Evolutionary conservation across 2,888 invertebrate species (phyloP), one percentile per base, ranked within the genome.

Genomic region (Cynaeus angustus): DNA sequence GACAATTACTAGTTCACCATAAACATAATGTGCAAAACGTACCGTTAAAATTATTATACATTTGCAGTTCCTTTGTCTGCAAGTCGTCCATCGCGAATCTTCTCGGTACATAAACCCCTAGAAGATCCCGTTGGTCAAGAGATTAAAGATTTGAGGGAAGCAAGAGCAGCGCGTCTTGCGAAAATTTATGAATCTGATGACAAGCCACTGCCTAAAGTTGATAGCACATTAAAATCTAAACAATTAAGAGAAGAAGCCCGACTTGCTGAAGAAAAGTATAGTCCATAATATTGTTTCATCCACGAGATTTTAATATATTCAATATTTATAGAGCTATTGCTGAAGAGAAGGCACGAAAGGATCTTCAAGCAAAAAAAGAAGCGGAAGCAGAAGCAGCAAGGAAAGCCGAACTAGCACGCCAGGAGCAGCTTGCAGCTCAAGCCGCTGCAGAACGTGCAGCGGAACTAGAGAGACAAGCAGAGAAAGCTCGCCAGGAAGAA

Each of bases 41-140:
- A 1, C n/a, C 7, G 2, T 33, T 33, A 33, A 33, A 1, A 4
- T 33, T n/a, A 4, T n/a, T 6, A 7, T 50, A n/a, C 46, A n/a
- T 30, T 81, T 79, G 59, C 77, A 83, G 82, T 76, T 13, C 74
- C 81, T 80, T 88, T 92, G 86, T 88, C 91, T 74, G 90, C 92
- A 75, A 87, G 88, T 83, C 89, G 92, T 81, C 90, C 91, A 79
- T 89, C 91, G 81, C 88, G 92, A 83, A 90, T 89, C 84, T 92
- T 92, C 86, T 88, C 90, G 83, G 86, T 75, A 1, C 69, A 76
- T 8, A 73, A 86, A 71, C 88, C 88, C 65, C 84, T 87, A 78
- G 78, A 78, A 46, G 78, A 75, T 21, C 73, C 75, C 9, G 72
- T 76, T 6, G 73, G 74, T 4, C 79, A 83, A 67, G 84, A 83